Percentiles rank a stretch among this genome's conserved stretches.
phyloP scores from a whole-genome alignment of 2,888 invertebrate genomes.

The Eudasyphora cyanicolor region DNA sequence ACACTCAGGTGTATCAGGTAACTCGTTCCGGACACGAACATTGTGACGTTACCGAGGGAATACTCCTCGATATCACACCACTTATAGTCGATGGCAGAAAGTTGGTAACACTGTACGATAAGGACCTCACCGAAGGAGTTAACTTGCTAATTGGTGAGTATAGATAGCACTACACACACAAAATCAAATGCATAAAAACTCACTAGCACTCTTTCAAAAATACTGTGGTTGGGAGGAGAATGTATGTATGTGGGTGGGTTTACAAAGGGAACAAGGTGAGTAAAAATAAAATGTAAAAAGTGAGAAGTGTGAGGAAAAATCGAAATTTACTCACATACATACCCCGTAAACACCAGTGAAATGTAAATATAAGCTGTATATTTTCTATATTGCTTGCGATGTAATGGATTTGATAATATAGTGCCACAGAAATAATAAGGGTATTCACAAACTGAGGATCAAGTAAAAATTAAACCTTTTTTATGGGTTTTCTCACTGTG shows the following conservation, averaged over 20 bases:
- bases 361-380: not conserved
- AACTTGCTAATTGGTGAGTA: conserved; percentile 86
- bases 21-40: conserved; percentile 86
- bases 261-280: too few species aligned
- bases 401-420: not conserved
- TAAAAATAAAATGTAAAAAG: too few species aligned
- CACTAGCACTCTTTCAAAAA: not conserved
- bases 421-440: not conserved
- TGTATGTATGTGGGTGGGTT: not conserved
- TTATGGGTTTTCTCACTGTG: too few species aligned
- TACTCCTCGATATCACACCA: conserved; percentile 86
- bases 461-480: too few species aligned
- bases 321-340: too few species aligned
- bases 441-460: not conserved
- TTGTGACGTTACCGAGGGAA: conserved; percentile 86
- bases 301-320: not conserved
- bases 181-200: not conserved
- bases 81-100: conserved; percentile 85
- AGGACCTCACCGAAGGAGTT: conserved; percentile 87
- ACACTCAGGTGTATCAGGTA: conserved; percentile 85
- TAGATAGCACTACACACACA: conserved; percentile 35
- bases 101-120: conserved; percentile 86
- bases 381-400: not conserved
- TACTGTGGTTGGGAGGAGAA: not conserved
- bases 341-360: not conserved